Conservation (phyloP, 2,113 vertebrate species). For the Lontra canadensis region DNA sequence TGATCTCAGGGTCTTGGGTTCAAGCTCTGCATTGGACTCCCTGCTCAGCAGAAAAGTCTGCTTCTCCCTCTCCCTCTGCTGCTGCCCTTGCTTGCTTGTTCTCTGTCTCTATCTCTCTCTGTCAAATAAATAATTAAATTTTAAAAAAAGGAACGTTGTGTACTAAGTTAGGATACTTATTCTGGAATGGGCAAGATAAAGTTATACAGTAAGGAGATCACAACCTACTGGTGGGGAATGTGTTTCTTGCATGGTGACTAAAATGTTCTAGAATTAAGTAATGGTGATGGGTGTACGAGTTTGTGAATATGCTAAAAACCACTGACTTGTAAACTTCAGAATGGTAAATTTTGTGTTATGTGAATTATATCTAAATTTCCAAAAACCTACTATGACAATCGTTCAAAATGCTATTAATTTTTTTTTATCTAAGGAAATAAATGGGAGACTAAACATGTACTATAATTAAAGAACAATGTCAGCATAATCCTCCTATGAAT, state of each 20-base stretch:
- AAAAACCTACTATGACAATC: neutral
- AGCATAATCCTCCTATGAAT: neutral
- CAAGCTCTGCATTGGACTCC: no score
- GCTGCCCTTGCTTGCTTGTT: no score
- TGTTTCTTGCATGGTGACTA: neutral
- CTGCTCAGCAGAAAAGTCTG: no score
- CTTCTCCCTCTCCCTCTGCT: no score
- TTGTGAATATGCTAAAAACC: neutral
- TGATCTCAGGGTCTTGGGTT: no score
- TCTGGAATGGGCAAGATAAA: rapidly evolving
- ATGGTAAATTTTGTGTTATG: neutral
- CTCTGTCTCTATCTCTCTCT: no score
- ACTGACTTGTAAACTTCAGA: neutral
- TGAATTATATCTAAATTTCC: neutral
- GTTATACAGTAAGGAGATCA: neutral
- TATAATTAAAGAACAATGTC: neutral
- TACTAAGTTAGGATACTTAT: rapidly evolving
- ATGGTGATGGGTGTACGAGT: neutral
- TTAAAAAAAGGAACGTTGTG: rapidly evolving
- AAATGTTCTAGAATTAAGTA: neutral
- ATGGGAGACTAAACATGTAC: neutral
- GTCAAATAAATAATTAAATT: no score
- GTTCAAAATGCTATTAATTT: slow-evolving; percentile 24
- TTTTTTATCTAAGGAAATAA: neutral
- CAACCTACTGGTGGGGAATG: neutral